Percentiles rank a stretch among this genome's conserved stretches.
phyloP scores from a whole-genome alignment of 2,113 vertebrate species.

The Gracilinanus agilis region DNA sequence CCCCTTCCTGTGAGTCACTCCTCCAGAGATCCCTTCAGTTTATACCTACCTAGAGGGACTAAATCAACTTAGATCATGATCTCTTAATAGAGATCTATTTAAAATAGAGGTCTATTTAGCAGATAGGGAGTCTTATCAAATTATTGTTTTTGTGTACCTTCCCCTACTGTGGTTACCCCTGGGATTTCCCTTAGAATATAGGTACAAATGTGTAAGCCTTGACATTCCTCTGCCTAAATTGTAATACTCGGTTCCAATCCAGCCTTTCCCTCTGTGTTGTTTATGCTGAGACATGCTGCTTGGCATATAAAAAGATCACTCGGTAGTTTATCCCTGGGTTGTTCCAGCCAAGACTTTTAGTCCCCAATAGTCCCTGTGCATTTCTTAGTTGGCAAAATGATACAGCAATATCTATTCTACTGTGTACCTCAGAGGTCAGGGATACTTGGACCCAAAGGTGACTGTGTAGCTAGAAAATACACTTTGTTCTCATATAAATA shows the following conservation, averaged over 20 bases:
- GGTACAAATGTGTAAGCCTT: neutral
- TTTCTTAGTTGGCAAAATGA: neutral
- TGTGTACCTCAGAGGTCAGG: neutral
- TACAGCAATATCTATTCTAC: neutral
- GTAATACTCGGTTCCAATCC: neutral
- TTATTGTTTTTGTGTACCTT: neutral
- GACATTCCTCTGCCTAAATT: neutral
- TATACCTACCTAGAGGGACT: neutral
- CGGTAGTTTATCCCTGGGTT: neutral
- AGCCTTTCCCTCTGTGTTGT: neutral
- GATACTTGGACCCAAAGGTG: neutral
- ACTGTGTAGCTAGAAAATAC: slow-evolving; percentile 1
- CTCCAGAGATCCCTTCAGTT: neutral
- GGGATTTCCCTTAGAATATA: neutral
- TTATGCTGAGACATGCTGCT: neutral
- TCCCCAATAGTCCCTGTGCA: neutral
- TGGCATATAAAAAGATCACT: neutral
- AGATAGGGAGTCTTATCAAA: neutral
- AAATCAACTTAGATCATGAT: neutral
- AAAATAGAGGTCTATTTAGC: neutral
- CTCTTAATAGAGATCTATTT: neutral
- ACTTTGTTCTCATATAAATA: slow-evolving; percentile 3
- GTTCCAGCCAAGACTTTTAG: neutral
- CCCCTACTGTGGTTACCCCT: neutral
- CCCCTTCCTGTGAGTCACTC: neutral